These are phyloP conservation scores for Oopsacas minuta DNA, from an alignment of 37 sponge, comb jelly and placozoan genomes.

Conservation along the genomic window DNA sequence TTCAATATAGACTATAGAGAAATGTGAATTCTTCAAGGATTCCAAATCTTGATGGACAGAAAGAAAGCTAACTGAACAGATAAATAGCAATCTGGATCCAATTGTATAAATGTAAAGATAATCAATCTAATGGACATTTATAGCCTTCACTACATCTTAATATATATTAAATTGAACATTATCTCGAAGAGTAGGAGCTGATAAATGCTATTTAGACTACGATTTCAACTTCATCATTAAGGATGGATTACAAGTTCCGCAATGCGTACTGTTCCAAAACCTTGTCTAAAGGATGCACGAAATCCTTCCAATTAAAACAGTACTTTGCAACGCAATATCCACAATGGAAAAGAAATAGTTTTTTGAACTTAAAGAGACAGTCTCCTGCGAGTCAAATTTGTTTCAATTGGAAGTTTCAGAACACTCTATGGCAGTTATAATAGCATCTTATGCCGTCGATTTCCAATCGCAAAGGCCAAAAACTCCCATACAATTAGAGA, in stretches of 20 bases:
- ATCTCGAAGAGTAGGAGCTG: constrained; percentile 5
- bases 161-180: neutral
- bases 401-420: too few relatives aligned
- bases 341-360: neutral
- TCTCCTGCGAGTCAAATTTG: too few relatives aligned
- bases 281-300: constrained; percentile 18
- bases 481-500: neutral
- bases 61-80: neutral
- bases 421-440: neutral
- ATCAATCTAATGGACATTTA: constrained; percentile 11
- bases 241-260: constrained; percentile 20
- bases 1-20: neutral
- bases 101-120: neutral
- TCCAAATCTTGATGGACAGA: neutral
- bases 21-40: constrained; percentile 7
- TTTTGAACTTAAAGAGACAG: too few relatives aligned
- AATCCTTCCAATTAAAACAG: constrained; percentile 17
- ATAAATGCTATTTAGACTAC: constrained; percentile 13
- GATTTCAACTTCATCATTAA: neutral
- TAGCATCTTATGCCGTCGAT: neutral
- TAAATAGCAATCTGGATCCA: constrained; percentile 13
- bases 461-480: neutral
- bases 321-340: neutral
- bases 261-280: constrained; percentile 15
- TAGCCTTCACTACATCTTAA: constrained; percentile 8